Conservation (phyloP, 2,797 vertebrate genomes). For the Brachyalestes nurse region DNA sequence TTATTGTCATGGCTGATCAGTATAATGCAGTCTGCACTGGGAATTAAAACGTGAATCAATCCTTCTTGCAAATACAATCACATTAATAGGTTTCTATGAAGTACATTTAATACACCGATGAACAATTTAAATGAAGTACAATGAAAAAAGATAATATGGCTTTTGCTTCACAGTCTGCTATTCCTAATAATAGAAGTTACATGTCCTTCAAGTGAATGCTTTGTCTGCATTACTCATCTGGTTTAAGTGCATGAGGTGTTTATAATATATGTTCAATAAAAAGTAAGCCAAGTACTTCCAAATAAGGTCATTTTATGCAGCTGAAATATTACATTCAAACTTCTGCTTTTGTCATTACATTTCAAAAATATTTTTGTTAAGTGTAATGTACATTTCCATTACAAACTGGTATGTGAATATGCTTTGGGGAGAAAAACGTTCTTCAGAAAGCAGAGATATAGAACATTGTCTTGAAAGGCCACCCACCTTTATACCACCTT, state of each 20-base stretch:
- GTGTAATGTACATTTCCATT: neutral
- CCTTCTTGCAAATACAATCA: neutral
- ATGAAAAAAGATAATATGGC: neutral
- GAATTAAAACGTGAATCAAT: neutral
- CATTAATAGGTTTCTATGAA: neutral
- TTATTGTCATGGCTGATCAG: no score
- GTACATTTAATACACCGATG: slow-evolving; percentile 1
- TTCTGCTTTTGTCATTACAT: no score
- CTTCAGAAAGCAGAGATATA: neutral
- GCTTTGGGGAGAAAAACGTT: neutral
- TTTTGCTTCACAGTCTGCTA: neutral
- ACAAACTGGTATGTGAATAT: neutral
- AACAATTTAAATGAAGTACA: neutral
- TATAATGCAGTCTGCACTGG: neutral
- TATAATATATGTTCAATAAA: neutral
- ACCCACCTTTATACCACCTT: neutral
- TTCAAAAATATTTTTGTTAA: neutral
- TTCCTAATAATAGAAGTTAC: neutral
- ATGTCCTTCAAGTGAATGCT: neutral
- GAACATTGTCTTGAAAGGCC: no score
- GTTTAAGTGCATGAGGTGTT: neutral
- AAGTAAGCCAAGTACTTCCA: no score
- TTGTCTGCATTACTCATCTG: neutral
- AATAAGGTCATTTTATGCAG: no score
- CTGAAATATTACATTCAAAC: no score